Base-by-base conservation (phyloP, 1,140 invertebrate genomes). In the Stenopsyche tienmushanensis region DNA sequence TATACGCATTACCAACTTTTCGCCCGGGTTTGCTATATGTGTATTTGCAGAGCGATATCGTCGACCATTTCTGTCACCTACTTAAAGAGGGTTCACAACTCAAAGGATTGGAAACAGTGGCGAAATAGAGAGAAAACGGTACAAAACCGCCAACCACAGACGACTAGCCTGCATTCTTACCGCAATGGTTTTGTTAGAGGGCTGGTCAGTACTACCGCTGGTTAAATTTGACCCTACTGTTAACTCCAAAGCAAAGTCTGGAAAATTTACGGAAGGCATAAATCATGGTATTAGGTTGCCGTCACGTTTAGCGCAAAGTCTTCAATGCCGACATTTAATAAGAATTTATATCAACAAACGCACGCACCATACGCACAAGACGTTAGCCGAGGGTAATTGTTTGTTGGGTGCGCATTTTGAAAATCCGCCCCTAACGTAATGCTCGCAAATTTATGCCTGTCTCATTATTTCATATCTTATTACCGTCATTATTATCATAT, bases 131-230 rank as follows among this genome's bases (percentile, higher is more conserved):
- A 39, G 15, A 41, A 60, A 47, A 47, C 42, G 23, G 57, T 60
- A 60, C 57, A 47, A 58, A 60, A 60, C 57, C 57, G 24, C 57
- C 10, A 23, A 60, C 57, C 57, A 45, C 55, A 20, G 42, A 23
- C 42, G 52, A 8, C 23, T 60, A 45, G 57, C 42, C 57, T 60
- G 57, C 57, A 60, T 60, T 47, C 42, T 47, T 47, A 60, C 57
- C 57, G 57, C 57, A 60, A 47, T 29, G 57, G 57, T 60, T 60
- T 60, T 47, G 57, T 60, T 47, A 9, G 44, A 47, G 57, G 41
- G 24, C 21, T 47, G 57, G 57, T 47, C 42, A 29, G 20, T 25
- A 29, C 20, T 29, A 20, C 1, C 26, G 2, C n/a, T 25, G 53
- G 53, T 57, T 21, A n/a, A 41, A 39, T 42, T 57, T 34, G 20